Evolutionary conservation across 2,888 invertebrate genomes (phyloP).

Genomic region (Drosophila infuscata): DNA sequence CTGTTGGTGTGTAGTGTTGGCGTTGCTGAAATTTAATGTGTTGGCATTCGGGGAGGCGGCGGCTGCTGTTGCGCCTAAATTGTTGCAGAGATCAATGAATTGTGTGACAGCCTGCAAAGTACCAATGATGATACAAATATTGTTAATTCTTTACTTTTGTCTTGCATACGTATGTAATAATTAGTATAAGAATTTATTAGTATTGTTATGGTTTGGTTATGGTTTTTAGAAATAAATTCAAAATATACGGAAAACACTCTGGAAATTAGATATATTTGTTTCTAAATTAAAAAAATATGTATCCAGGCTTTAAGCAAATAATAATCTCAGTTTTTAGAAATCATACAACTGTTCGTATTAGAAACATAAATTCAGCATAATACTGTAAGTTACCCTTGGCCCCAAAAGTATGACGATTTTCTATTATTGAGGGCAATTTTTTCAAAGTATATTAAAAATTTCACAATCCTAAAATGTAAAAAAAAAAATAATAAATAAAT

Average conservation of each 20-base stretch:
- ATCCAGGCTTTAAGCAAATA: not conserved
- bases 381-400: not conserved
- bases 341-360: not conserved
- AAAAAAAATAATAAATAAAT: not conserved
- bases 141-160: not conserved
- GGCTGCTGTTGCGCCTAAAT: constrained; percentile 72
- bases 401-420: not conserved
- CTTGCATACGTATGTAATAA: not conserved
- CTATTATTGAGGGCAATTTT: not conserved
- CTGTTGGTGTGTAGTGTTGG: constrained; percentile 12
- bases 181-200: not conserved
- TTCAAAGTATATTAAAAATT: not conserved
- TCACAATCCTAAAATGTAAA: not conserved
- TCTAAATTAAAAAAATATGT: not conserved
- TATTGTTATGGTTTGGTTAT: no score
- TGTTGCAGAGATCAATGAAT: constrained; percentile 85
- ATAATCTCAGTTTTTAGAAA: not conserved
- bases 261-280: not conserved
- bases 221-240: not conserved
- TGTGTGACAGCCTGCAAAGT: constrained; percentile 84
- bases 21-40: constrained; percentile 48
- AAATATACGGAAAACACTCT: not conserved
- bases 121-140: not conserved
- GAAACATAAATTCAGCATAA: not conserved
- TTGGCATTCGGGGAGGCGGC: constrained; percentile 51